Conservation (phyloP, 2,113 vertebrate genomes). For the Catharus bicknelli region DNA sequence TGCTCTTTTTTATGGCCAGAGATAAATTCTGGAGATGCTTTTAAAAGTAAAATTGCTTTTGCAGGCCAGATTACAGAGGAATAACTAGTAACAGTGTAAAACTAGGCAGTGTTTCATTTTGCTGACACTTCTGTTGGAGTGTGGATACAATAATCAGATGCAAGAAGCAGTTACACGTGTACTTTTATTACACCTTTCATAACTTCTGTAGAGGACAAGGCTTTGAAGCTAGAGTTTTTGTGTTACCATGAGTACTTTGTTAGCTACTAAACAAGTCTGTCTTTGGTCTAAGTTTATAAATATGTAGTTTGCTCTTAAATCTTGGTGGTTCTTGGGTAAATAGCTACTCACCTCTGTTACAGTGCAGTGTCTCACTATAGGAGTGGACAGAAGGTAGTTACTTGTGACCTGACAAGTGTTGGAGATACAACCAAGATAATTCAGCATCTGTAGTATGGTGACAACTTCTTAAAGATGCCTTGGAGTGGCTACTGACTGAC, state of each 20-base stretch:
- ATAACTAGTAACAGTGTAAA: neutral
- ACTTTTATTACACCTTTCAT: neutral
- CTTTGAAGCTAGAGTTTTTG: neutral
- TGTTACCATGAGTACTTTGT: neutral
- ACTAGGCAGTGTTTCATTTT: neutral
- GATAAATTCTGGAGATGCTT: neutral
- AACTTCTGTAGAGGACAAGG: neutral
- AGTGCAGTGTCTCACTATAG: too few species aligned
- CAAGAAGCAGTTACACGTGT: neutral
- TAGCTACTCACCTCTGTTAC: neutral
- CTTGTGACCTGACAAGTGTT: neutral
- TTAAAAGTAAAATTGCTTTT: neutral
- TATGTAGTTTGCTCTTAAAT: neutral
- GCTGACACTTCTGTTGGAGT: neutral
- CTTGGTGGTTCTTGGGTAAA: neutral
- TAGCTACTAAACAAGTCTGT: fast-evolving
- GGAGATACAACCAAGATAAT: neutral
- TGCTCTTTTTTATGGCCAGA: neutral
- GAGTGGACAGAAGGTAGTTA: neutral
- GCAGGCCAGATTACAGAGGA: neutral
- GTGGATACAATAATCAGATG: neutral
- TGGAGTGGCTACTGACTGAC: neutral
- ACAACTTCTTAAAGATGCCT: neutral
- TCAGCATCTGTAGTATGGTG: neutral
- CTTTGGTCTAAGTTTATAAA: neutral